Conservation (phyloP, 92 coral and sea anemone genomes). For the Zoanthus sociatus region DNA sequence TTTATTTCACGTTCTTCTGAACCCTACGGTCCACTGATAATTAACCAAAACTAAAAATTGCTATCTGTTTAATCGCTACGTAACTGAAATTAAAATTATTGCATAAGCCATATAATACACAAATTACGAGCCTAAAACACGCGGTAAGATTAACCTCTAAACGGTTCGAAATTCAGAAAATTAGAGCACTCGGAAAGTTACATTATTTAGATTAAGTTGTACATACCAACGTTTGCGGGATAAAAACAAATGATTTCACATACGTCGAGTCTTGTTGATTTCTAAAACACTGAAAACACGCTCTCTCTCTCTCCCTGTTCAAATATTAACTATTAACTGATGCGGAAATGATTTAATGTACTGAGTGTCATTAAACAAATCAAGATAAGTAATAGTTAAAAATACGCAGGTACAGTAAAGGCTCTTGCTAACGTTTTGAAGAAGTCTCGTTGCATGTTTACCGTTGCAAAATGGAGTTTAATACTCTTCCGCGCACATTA, state of each 20-base stretch:
- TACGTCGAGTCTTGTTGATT: background rate
- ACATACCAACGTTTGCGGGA: slow-evolving; percentile 3
- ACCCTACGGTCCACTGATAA: slow-evolving; percentile 1
- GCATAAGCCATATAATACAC: background rate
- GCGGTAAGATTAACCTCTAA: background rate
- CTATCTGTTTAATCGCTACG: background rate
- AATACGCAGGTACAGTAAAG: too few relatives aligned
- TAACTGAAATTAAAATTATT: background rate
- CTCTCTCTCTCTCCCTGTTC: background rate
- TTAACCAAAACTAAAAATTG: background rate
- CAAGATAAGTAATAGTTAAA: too few relatives aligned
- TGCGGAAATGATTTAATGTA: too few relatives aligned
- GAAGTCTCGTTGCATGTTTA: too few relatives aligned
- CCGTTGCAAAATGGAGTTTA: too few relatives aligned
- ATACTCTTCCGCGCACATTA: too few relatives aligned
- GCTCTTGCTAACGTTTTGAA: too few relatives aligned
- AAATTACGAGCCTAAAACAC: background rate
- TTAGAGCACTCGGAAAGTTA: background rate
- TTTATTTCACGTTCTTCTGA: slow-evolving; percentile 12
- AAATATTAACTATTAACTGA: too few relatives aligned
- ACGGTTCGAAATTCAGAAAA: background rate
- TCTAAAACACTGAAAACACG: background rate
- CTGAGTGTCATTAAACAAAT: too few relatives aligned
- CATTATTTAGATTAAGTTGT: background rate
- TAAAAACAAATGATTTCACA: slow-evolving; percentile 1